Percentiles rank a stretch among this genome's conserved stretches.
Conservation (phyloP, 64 coral and sea anemone species). For the Stichodactyla mertensii region DNA sequence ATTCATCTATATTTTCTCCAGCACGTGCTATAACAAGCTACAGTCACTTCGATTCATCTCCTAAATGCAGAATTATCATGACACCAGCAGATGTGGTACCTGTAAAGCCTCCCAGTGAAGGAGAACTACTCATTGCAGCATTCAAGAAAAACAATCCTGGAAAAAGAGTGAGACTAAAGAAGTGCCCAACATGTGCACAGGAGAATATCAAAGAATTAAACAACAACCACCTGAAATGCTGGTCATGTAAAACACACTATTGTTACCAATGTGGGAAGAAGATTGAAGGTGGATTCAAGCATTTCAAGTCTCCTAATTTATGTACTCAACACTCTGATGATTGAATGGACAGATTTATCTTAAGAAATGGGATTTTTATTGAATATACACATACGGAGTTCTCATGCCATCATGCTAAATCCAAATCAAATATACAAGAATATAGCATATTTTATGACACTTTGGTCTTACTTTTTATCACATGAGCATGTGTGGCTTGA, state of each 20-base stretch:
- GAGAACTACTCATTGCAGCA: conserved; percentile 39
- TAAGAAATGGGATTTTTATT: too few relatives aligned
- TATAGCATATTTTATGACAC: too few relatives aligned
- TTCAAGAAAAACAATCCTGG: conserved; percentile 33
- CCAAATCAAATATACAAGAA: too few relatives aligned
- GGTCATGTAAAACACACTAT: conserved; percentile 87
- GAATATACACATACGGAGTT: too few relatives aligned
- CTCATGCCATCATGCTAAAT: too few relatives aligned
- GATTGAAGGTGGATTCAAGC: conserved; percentile 53
- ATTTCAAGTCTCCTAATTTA: conserved; percentile 52
- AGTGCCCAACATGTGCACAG: conserved; percentile 80
- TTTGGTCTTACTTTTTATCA: too few relatives aligned
- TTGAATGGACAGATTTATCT: neutral
- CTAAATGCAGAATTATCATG: neutral
- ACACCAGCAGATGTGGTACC: too few relatives aligned
- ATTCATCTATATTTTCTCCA: neutral
- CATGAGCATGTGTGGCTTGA: too few relatives aligned
- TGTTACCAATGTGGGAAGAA: conserved; percentile 83
- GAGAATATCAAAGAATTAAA: conserved; percentile 61
- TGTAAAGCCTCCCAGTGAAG: conserved; percentile 42
- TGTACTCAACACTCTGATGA: conserved; percentile 87
- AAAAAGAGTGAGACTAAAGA: conserved; percentile 21
- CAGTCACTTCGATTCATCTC: conserved; percentile 60
- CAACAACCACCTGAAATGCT: conserved; percentile 91
- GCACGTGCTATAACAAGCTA: conserved; percentile 70